phyloP scores from a whole-genome alignment of 2,113 vertebrate species.

The Puffinus mauretanicus region DNA sequence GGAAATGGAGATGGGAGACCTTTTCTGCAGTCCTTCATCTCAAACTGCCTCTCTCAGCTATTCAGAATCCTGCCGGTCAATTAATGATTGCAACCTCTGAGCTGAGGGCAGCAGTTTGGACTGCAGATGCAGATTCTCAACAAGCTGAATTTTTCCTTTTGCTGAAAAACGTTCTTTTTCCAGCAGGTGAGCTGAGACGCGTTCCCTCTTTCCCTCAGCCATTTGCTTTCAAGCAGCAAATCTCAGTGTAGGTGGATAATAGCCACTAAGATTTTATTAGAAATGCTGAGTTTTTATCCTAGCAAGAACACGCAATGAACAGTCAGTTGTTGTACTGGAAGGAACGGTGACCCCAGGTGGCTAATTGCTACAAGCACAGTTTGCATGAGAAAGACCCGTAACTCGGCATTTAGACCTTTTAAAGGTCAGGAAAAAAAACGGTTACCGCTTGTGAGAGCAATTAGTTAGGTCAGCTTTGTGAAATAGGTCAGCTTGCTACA shows the following conservation, averaged over 20 bases:
- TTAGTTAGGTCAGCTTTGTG: neutral
- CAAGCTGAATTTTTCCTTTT: neutral
- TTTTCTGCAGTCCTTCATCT: neutral
- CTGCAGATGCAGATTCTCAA: neutral
- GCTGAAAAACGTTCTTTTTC: neutral
- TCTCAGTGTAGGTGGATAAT: neutral
- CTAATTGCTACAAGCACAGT: neutral
- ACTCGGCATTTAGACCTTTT: neutral
- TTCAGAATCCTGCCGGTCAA: neutral
- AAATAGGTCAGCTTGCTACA: neutral
- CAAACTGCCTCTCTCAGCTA: neutral
- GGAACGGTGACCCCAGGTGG: neutral
- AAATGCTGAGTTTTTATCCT: neutral
- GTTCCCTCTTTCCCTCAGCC: neutral
- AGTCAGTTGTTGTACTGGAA: neutral
- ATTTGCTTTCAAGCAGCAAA: neutral
- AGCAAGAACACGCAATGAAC: neutral
- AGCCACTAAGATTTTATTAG: neutral
- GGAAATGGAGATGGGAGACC: neutral
- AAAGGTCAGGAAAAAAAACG: neutral
- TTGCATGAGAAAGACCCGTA: neutral
- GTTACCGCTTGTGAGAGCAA: neutral
- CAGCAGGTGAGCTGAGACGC: rapidly evolving
- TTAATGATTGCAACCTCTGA: neutral
- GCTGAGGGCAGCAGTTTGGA: neutral